phyloP scores from a whole-genome alignment of 2,797 vertebrate genomes.

The Pelobates cultripes region DNA sequence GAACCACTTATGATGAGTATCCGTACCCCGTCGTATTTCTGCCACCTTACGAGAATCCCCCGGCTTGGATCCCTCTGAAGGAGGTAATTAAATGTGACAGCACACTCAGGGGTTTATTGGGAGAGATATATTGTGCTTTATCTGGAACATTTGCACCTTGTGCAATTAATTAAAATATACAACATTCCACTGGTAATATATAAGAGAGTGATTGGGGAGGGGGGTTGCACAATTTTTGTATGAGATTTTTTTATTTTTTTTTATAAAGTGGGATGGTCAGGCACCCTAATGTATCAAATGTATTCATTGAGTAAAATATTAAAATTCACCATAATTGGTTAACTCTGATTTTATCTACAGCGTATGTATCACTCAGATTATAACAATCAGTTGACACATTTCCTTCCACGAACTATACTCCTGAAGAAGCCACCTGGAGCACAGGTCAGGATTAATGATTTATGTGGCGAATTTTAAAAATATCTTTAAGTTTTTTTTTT shows the following conservation, averaged over 20 bases:
- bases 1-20: constrained; percentile 89
- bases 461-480: neutral
- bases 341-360: constrained; percentile 63
- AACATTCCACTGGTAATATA: too few relatives aligned
- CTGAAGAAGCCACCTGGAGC: constrained; percentile 95
- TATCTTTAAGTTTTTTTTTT: neutral
- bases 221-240: too few relatives aligned
- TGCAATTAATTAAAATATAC: too few relatives aligned
- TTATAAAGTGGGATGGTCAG: too few relatives aligned
- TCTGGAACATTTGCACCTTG: too few relatives aligned
- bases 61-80: constrained; percentile 92
- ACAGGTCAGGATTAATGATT: constrained; percentile 67
- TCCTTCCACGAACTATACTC: constrained; percentile 88
- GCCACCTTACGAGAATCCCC: constrained; percentile 91
- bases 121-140: too few relatives aligned
- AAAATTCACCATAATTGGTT: too few relatives aligned
- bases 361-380: constrained; percentile 92
- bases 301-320: too few relatives aligned
- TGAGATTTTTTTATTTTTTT: too few relatives aligned
- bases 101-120: too few relatives aligned
- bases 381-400: constrained; percentile 95
- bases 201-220: too few relatives aligned
- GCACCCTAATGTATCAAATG: too few relatives aligned
- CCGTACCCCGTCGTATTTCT: constrained; percentile 90
- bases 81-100: constrained; percentile 73